phyloP scores from a whole-genome alignment of 2,888 invertebrate species.

The Emmelina monodactyla region DNA sequence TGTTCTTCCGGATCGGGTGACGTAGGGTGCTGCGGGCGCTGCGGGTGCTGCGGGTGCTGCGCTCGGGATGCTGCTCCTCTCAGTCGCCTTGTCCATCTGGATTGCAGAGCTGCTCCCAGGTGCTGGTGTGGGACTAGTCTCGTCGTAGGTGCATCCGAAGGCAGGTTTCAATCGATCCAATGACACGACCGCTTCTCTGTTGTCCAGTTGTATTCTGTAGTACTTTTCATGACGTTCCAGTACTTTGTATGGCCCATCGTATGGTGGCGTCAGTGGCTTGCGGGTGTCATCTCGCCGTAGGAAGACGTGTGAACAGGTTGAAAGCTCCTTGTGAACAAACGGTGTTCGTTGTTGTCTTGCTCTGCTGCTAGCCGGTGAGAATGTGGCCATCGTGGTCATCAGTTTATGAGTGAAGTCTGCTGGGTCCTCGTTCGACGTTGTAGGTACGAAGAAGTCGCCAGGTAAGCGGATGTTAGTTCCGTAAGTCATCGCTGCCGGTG shows the following conservation, averaged over 20 bases:
- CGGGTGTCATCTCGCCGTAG: conserved; percentile 1
- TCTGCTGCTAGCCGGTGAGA: neutral
- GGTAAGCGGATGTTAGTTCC: neutral
- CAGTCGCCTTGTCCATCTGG: too few relatives aligned
- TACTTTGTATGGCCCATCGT: neutral
- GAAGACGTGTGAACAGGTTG: neutral
- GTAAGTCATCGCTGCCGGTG: neutral
- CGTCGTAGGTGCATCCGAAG: too few relatives aligned
- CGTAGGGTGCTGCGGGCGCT: too few relatives aligned
- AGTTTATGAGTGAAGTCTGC: neutral
- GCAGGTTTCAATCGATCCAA: conserved; percentile 1
- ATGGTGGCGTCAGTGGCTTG: neutral
- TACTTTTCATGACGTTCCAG: neutral
- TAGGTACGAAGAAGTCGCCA: conserved; percentile 4
- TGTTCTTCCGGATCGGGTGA: too few relatives aligned
- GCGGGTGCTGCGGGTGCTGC: too few relatives aligned
- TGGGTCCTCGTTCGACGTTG: neutral
- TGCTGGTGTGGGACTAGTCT: too few relatives aligned
- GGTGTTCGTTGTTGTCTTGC: neutral
- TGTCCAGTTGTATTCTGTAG: neutral
- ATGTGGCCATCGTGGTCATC: neutral
- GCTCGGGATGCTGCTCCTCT: too few relatives aligned
- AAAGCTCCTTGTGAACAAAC: neutral
- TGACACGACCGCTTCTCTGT: neutral
- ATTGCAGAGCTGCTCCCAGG: too few relatives aligned